Percentiles rank a stretch among this genome's conserved stretches.
Evolutionary conservation across 1,140 invertebrate genomes (phyloP).

Genomic region (Mya arenaria): DNA sequence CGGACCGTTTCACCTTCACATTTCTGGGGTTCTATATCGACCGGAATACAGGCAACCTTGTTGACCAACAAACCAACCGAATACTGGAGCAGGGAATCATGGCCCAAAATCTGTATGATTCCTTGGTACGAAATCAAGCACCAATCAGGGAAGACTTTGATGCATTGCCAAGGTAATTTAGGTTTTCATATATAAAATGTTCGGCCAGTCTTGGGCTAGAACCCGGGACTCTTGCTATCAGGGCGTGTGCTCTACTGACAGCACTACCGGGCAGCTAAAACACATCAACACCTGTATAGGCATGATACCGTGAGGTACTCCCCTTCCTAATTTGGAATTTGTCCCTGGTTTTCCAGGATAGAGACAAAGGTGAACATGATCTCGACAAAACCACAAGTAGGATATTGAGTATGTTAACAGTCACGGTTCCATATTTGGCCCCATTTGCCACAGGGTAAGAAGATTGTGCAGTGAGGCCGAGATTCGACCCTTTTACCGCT

Average conservation of each 20-base stretch:
- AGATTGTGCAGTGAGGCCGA: no score
- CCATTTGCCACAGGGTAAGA: no score
- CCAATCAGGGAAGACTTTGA: conserved; percentile 76
- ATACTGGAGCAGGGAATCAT: conserved; percentile 66
- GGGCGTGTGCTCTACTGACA: neutral
- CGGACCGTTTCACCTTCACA: conserved; percentile 71
- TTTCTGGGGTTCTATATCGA: conserved; percentile 78
- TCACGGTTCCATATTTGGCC: no score
- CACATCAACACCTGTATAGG: no score
- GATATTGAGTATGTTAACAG: no score
- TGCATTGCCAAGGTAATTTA: conserved; percentile 63
- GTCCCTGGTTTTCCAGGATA: no score
- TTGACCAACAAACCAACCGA: conserved; percentile 65
- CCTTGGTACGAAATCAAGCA: conserved; percentile 66
- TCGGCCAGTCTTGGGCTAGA: no score
- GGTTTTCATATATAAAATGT: neutral
- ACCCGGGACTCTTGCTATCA: neutral
- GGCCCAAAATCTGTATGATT: conserved; percentile 60
- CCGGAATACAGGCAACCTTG: conserved; percentile 64
- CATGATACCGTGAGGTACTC: no score
- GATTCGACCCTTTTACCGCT: no score
- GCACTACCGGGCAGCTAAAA: neutral
- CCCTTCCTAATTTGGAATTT: no score
- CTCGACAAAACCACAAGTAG: no score
- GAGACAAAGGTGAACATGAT: no score